Base-by-base conservation (phyloP, 2,888 invertebrate genomes). In the Watsonalla binaria region DNA sequence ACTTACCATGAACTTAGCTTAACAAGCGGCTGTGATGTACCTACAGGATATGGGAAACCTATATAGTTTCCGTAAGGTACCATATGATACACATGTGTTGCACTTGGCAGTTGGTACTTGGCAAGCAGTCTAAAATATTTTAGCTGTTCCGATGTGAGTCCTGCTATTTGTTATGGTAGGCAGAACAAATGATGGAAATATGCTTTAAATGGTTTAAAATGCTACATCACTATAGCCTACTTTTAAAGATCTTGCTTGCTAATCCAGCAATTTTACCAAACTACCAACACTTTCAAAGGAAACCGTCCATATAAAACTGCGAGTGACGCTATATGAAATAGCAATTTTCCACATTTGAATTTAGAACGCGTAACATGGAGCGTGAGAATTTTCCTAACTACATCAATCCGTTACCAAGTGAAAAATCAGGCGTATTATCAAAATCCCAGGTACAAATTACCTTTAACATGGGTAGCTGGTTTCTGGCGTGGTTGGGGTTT, bases 401-500 rank as follows among this genome's bases (percentile, higher is more conserved):
- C 37, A 49, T 49, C 37, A 49, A 49, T 49, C 37, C 11, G 49
- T 37, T 39, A 35, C 37, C 48, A 37, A 48, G 37, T 48, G 37
- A 48, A 15, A 14, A 14, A 48, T 48, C 48, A 37, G 14, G 14
- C 48, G 37, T 48, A 37, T 37, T 37, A 37, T 37, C 48, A 14
- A 48, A 48, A 37, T 37, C 75, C 69, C 68, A 33, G 8, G 35
- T 37, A 13, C 34, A 37, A 6, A 8, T 13, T 49, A 48, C 48
- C 48, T 14, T 34, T 35, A 9, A 7, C 35, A n/a, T 24, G 4
- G 6, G n/a, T 14, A 24, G 7, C 35, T 35, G 5, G 14, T 37
- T 35, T 13, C 37, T 9, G 14, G 15, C 49, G 14, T 37, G 49
- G 14, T 24, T 24, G 24, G 33, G 76, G 71, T 74, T 71, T 75